Evolutionary conservation across 2,113 vertebrate species (phyloP).

Genomic region (Peromyscus polionotus): DNA sequence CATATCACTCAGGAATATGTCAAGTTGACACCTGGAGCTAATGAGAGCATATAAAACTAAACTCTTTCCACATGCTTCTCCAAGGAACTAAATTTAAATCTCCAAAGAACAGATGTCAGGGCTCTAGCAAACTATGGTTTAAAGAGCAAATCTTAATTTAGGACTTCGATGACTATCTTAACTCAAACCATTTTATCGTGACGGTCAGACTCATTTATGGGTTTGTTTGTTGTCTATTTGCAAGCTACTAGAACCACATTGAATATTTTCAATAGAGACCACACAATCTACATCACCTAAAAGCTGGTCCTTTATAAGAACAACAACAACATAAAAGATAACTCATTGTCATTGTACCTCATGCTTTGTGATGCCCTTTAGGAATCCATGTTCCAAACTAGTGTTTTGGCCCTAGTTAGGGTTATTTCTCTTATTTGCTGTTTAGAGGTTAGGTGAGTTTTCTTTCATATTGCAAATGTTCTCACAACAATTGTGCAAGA

Average conservation of each 20-base stretch:
- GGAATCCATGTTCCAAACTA: neutral
- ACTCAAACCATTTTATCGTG: neutral
- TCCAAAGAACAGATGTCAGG: conserved; percentile 47
- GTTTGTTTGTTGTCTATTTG: neutral
- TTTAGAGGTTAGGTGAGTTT: conserved; percentile 26
- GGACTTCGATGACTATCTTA: neutral
- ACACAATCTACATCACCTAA: neutral
- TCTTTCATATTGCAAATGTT: conserved; percentile 21
- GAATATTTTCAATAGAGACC: neutral
- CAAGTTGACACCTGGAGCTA: neutral
- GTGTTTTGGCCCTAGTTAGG: neutral
- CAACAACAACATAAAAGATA: neutral
- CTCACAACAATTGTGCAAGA: neutral
- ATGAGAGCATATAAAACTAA: neutral
- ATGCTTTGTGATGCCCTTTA: neutral
- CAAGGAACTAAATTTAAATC: conserved; percentile 53
- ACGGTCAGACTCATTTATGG: conserved; percentile 23
- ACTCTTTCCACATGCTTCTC: neutral
- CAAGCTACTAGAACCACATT: neutral
- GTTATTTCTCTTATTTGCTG: neutral
- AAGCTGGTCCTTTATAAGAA: neutral
- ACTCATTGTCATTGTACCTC: neutral
- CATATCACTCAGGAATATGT: neutral
- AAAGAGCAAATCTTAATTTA: conserved; percentile 17
- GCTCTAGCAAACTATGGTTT: conserved; percentile 19